Conservation (phyloP, 2,113 vertebrate species). For the Noturus placidus region DNA sequence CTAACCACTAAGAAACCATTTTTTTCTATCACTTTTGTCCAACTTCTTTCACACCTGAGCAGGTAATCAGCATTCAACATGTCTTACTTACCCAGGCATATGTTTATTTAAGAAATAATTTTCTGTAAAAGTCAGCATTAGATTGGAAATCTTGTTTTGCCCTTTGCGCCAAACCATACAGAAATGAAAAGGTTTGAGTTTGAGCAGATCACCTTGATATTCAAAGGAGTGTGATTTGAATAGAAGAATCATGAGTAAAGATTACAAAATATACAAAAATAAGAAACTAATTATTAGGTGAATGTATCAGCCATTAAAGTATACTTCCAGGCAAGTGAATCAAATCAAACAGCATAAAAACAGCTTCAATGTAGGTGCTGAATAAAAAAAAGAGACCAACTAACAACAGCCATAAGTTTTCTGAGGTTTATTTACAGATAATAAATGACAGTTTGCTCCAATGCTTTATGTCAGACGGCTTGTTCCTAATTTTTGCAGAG, state of each 20-base stretch:
- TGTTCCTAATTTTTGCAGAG: constrained; percentile 15
- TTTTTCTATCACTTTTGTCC: background rate
- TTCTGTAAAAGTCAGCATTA: constrained; percentile 5
- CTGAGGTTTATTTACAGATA: constrained; percentile 40
- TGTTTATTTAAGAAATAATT: background rate
- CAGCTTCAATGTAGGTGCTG: background rate
- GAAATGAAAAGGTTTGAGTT: background rate
- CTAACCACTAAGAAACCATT: no score
- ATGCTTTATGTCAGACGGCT: constrained; percentile 4
- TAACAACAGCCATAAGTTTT: background rate
- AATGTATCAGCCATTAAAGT: constrained; percentile 16
- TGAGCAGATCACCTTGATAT: background rate
- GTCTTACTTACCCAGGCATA: background rate
- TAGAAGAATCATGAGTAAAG: constrained; percentile 1
- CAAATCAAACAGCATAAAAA: constrained; percentile 22
- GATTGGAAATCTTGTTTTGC: background rate
- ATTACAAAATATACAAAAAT: background rate
- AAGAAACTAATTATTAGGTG: background rate
- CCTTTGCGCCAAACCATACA: background rate
- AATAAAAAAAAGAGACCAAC: constrained; percentile 8
- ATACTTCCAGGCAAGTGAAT: background rate
- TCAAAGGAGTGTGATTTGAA: background rate
- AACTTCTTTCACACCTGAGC: background rate
- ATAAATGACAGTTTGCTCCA: constrained; percentile 28
- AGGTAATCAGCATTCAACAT: no score